Conservation (phyloP, 2,888 invertebrate genomes). For the Bombylius major region DNA sequence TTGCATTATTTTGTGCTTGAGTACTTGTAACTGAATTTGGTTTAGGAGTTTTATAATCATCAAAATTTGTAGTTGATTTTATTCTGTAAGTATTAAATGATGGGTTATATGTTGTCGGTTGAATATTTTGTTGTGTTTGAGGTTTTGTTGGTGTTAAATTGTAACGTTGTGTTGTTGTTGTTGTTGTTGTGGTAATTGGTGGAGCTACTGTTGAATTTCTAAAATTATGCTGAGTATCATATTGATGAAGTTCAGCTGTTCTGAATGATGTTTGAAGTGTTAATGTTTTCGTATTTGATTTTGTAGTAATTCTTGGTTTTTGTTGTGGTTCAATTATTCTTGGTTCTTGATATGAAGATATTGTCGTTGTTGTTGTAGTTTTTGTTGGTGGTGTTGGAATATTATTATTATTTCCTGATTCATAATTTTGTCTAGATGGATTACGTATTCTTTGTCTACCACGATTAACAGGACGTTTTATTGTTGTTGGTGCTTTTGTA, state of each 20-base stretch:
- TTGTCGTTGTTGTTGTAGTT: slow-evolving; percentile 8
- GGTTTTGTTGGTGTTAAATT: slow-evolving; percentile 2
- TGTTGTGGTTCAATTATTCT: slow-evolving; percentile 3
- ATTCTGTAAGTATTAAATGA: slow-evolving; percentile 1
- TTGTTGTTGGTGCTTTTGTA: slow-evolving; percentile 16
- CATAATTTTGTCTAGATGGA: neutral
- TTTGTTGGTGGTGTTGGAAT: slow-evolving; percentile 10
- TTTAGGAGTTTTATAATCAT: neutral
- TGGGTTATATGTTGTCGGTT: slow-evolving; percentile 34
- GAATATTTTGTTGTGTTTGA: slow-evolving; percentile 29
- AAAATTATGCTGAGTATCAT: slow-evolving; percentile 17
- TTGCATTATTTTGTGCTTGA: neutral
- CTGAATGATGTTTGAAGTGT: slow-evolving; percentile 30
- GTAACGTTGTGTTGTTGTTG: slow-evolving; percentile 11
- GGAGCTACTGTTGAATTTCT: slow-evolving; percentile 23
- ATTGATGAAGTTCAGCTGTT: slow-evolving; percentile 21
- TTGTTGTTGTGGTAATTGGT: slow-evolving; percentile 13
- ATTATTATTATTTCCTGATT: slow-evolving; percentile 7
- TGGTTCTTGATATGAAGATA: slow-evolving; percentile 8
- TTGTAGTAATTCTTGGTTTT: neutral
- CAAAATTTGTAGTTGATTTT: neutral
- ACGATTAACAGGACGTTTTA: slow-evolving; percentile 21
- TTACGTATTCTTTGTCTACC: slow-evolving; percentile 11
- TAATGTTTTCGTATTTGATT: slow-evolving; percentile 23
- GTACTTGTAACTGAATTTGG: neutral